A percentile compares a stretch with the other conserved stretches of the same genome.
Evolutionary conservation across 2,888 invertebrate genomes (phyloP).

Genomic region (Eurytoma californica): DNA sequence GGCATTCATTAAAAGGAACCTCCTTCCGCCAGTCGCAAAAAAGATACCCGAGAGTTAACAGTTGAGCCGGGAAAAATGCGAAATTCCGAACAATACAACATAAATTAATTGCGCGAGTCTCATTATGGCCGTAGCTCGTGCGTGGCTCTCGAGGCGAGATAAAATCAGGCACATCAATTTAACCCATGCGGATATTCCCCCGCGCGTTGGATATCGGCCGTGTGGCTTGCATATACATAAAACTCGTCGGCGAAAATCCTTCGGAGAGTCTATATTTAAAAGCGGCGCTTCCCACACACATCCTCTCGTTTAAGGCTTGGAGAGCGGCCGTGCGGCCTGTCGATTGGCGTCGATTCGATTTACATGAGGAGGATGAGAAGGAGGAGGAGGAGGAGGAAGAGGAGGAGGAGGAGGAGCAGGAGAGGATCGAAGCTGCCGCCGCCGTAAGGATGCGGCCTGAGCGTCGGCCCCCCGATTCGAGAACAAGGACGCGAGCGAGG

Average conservation of each 20-base stretch:
- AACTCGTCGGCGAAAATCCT: slow-evolving; percentile 7
- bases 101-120: no score
- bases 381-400: no score
- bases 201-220: no score
- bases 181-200: background rate
- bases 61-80: no score
- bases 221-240: no score
- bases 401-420: background rate
- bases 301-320: slow-evolving; percentile 9
- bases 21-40: no score
- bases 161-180: slow-evolving; percentile 20
- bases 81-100: no score
- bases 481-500: slow-evolving; percentile 23
- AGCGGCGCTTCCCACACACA: slow-evolving; percentile 31
- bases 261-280: slow-evolving; percentile 16
- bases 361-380: background rate
- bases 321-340: background rate
- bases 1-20: no score
- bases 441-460: background rate
- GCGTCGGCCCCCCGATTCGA: slow-evolving; percentile 16
- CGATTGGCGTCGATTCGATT: slow-evolving; percentile 32
- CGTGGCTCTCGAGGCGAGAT: background rate
- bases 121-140: no score
- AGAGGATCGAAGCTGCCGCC: slow-evolving; percentile 17
- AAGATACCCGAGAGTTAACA: no score